Evolutionary conservation across 2,113 vertebrate genomes (phyloP), one percentile per base, ranked within the genome.

Genomic region (Amblyopsis rosae): DNA sequence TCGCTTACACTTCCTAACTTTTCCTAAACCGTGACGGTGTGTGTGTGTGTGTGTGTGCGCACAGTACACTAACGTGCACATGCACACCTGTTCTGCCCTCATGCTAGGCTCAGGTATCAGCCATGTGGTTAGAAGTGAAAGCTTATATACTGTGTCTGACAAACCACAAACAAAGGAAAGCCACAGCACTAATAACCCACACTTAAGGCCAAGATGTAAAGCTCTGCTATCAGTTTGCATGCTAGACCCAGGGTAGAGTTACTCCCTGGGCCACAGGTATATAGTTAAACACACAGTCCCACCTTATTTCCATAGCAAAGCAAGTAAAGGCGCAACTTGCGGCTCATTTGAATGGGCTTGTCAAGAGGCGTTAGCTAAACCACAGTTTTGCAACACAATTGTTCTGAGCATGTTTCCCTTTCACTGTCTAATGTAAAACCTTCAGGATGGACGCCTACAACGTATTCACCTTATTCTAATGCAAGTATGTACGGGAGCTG

Each of bases 231-330:
- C 70, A 62, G 79, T 81, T 85, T 82, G 81, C 60, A 62, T 41
- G 35, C 4, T 77, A 65, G 80, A 84, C 15, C 12, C 2, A 11
- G 84, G 13, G 58, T 86, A 33, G 78, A 65, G 45, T 89, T 82
- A 84, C 87, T 47, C 41, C 16, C 13, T 12, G 0, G 72, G 87
- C 84, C 80, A 72, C 89, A 89, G 83, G 86, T 89, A 81, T 78
- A 67, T 51, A 8, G 16, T 60, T 46, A 53, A 53, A 60, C 35
- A 60, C 7, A 6, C 58, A 32, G 11, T 74, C 59, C 70, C 54
- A 12, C 72, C 75, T 78, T 69, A 87, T 89, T 88, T 89, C 75
- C 80, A 80, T 75, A 77, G 84, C 85, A 87, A 89, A 41, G 64
- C 6, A 13, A 58, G 11, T 11, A 12, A 13, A 6, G 10, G 6